Base-by-base conservation (phyloP, 2,797 vertebrate species). In the Coendou prehensilis region DNA sequence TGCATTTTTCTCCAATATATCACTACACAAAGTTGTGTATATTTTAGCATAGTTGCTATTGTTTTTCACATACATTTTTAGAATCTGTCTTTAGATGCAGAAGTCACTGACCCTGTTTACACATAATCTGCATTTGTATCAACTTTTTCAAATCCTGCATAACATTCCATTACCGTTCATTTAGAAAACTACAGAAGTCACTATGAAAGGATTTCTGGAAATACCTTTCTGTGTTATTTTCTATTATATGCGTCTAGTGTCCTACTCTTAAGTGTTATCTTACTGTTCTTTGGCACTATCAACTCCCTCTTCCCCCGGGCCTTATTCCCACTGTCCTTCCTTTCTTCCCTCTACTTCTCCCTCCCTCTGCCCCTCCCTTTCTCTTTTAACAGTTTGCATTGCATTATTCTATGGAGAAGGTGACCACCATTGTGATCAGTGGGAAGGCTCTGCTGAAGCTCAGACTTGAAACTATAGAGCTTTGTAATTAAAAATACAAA, bases 161-260 rank as follows among this genome's bases (percentile, higher is more conserved):
- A 87, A 59, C 5, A 81, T 37, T 57, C 13, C 26, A 52, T 69
- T 26, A n/a, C 57, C 63, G 9, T 56, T 92, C 56, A 82, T 64
- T 90, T 81, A 93, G 52, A 93, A 18, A 95, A 93, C 26, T 94
- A 57, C n/a, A 89, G 37, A 83, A 67, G 9, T 82, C 50, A 94
- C 59, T 33, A 23, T 45, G 30, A 59, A 54, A 71, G 15, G 47
- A 9, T 79, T 20, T 80, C 47, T 63, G 54, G 17, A 8, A 71
- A 57, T 73, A 54, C 5, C 22, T 79, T 94, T 93, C 41, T 82
- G 54, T 78, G 57, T 41, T 28, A 1, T 61, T 67, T 97, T 61
- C 50, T 73, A 22, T 56, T 47, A n/a, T 30, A 79, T n/a, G 26
- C 86, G 5, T 28, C 20, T 75, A 41, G 7, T 82, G 18, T 28